Percentiles rank a stretch among this genome's conserved stretches.
phyloP scores from a whole-genome alignment of 2,113 vertebrate species.

The Larimichthys crocea region DNA sequence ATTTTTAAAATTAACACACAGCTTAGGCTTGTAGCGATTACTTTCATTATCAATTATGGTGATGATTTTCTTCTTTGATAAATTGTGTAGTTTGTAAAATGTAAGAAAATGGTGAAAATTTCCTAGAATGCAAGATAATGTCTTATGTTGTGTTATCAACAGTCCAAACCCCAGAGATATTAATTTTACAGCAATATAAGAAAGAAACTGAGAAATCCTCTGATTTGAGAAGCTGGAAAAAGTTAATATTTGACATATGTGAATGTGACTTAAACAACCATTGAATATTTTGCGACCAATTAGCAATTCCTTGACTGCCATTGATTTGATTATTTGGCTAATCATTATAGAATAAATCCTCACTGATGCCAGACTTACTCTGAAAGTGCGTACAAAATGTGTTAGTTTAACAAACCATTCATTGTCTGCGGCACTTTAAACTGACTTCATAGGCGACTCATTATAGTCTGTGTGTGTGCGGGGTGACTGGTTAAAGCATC shows the following conservation, averaged over 20 bases:
- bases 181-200: neutral
- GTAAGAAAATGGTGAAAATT: neutral
- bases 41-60: neutral
- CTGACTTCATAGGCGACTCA: constrained; percentile 13
- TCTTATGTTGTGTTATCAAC: neutral
- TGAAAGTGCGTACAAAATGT: neutral
- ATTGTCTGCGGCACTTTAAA: constrained; percentile 32
- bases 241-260: neutral
- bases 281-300: neutral
- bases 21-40: neutral
- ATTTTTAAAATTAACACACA: neutral
- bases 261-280: neutral
- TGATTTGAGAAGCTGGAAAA: neutral
- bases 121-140: neutral
- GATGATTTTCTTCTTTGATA: neutral
- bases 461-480: constrained; percentile 13
- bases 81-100: neutral
- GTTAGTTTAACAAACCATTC: constrained; percentile 30
- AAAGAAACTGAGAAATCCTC: too few relatives aligned
- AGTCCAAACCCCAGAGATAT: neutral
- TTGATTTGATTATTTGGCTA: neutral
- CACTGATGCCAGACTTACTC: neutral
- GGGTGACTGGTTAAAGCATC: constrained; percentile 64
- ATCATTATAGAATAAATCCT: neutral
- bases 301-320: neutral